phyloP scores from a whole-genome alignment of 2,797 vertebrate species.

The Esox lucius region DNA sequence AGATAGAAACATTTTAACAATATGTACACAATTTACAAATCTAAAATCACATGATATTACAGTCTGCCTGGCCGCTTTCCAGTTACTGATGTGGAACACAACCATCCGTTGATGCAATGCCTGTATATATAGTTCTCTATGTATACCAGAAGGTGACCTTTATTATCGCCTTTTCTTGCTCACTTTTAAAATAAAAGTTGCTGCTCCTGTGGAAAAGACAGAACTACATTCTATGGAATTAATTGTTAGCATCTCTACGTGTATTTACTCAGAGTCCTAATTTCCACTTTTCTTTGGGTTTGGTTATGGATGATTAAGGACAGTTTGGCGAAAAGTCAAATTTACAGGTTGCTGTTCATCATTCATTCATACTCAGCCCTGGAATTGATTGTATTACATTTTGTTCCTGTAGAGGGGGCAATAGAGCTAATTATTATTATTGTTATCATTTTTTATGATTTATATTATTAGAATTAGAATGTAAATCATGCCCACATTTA shows the following conservation, averaged over 20 bases:
- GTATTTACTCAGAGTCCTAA: background rate
- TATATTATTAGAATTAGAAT: background rate
- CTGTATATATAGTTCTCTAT: too few species aligned
- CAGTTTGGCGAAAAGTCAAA: background rate
- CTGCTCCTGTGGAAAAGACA: too few species aligned
- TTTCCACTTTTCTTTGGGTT: background rate
- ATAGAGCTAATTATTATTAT: background rate
- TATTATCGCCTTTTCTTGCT: too few species aligned
- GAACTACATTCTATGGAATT: too few species aligned
- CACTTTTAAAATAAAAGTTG: too few species aligned
- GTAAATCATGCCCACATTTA: background rate
- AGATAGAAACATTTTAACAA: too few species aligned
- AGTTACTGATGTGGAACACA: too few species aligned
- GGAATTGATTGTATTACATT: background rate
- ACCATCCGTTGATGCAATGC: too few species aligned
- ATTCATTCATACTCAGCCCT: background rate
- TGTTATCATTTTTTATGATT: background rate
- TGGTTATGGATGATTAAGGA: background rate
- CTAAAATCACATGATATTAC: too few species aligned
- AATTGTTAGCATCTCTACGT: background rate
- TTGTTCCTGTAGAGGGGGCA: conserved; percentile 8
- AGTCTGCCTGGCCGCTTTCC: too few species aligned
- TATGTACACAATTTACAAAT: too few species aligned
- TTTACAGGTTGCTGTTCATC: background rate
- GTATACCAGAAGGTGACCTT: too few species aligned